Evolutionary conservation across 2,888 invertebrate genomes (phyloP).

Genomic region (Hyalella azteca): DNA sequence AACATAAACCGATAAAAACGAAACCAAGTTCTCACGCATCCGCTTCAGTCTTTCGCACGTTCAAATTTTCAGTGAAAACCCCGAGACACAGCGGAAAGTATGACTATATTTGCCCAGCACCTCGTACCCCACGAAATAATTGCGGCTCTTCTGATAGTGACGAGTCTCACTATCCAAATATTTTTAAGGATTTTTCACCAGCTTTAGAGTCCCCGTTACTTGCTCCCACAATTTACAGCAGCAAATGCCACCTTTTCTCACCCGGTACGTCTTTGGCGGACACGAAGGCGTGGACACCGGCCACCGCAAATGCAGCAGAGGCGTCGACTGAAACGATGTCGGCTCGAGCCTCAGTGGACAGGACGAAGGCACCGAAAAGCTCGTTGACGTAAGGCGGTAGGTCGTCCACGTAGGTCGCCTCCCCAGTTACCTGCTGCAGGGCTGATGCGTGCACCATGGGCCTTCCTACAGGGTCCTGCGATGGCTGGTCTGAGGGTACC

Average conservation of each 20-base stretch:
- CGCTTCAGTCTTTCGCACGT: too few species aligned
- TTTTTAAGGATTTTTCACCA: too few species aligned
- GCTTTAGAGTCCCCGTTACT: too few species aligned
- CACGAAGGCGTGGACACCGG: conserved; percentile 64
- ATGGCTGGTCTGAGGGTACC: conserved; percentile 67
- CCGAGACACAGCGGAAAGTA: too few species aligned
- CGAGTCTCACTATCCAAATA: too few species aligned
- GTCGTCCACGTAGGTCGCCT: conserved; percentile 91
- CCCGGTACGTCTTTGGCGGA: conserved; percentile 62
- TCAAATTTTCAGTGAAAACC: too few species aligned
- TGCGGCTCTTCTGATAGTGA: too few species aligned
- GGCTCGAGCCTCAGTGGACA: conserved; percentile 83
- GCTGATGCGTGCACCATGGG: conserved; percentile 83
- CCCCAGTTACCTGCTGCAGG: conserved; percentile 86
- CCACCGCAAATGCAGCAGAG: conserved; percentile 65
- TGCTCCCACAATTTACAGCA: too few species aligned
- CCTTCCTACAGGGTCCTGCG: conserved; percentile 77
- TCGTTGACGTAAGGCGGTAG: conserved; percentile 79
- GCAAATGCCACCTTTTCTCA: not conserved
- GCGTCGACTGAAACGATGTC: conserved; percentile 76
- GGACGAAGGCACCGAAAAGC: conserved; percentile 78
- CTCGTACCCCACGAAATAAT: too few species aligned
- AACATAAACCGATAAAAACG: too few species aligned
- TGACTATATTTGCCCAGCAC: too few species aligned
- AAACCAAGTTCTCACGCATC: too few species aligned